Conservation (phyloP, 2,888 invertebrate genomes). For the Yponomeuta cagnagella region DNA sequence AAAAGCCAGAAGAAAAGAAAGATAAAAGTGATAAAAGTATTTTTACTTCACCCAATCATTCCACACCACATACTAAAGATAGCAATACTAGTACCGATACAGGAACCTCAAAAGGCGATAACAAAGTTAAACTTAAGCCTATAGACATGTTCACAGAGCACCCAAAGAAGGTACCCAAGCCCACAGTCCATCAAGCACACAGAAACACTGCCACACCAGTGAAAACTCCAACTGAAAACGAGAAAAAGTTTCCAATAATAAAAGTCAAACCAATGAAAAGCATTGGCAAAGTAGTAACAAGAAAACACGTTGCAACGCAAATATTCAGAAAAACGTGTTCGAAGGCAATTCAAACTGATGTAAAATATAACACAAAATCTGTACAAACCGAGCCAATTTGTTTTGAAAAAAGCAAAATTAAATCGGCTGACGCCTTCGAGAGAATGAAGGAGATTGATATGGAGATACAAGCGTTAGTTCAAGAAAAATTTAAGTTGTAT, state of each 20-base stretch:
- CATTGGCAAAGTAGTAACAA: conserved; percentile 19
- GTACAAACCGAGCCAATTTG: conserved; percentile 47
- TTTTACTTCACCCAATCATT: conserved; percentile 24
- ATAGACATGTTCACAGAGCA: conserved; percentile 60
- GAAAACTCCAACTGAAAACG: conserved; percentile 25
- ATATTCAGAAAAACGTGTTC: conserved; percentile 34
- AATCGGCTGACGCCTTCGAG: conserved; percentile 55
- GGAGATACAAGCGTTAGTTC: conserved; percentile 72
- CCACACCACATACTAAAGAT: background rate
- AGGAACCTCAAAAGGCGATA: conserved; percentile 35
- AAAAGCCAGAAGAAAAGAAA: conserved; percentile 31
- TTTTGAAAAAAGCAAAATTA: conserved; percentile 27
- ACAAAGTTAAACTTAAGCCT: conserved; percentile 49
- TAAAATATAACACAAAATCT: conserved; percentile 29
- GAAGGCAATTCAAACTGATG: conserved; percentile 46
- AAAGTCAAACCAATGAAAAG: conserved; percentile 20
- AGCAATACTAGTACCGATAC: background rate
- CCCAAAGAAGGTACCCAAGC: conserved; percentile 36
- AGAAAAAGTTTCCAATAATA: conserved; percentile 19
- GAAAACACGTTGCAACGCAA: conserved; percentile 40
- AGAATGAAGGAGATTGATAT: conserved; percentile 78
- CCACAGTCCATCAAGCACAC: conserved; percentile 40
- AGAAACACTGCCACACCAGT: conserved; percentile 45
- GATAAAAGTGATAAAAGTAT: conserved; percentile 21
- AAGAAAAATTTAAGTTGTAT: conserved; percentile 76